Conservation (phyloP, 2,797 vertebrate genomes). For the Loris lydekkerianus region DNA sequence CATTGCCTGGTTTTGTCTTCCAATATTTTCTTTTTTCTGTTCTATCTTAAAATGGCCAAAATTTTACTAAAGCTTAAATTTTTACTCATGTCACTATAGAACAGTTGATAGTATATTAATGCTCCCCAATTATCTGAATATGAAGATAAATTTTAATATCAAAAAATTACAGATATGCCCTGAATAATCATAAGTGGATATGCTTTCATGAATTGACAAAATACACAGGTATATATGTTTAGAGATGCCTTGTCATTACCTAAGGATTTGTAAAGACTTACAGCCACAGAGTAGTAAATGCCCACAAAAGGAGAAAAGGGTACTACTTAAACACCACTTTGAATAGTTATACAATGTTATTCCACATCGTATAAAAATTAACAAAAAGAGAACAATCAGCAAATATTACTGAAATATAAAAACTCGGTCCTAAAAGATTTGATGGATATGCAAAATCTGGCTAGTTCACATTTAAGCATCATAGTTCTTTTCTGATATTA, state of each 20-base stretch:
- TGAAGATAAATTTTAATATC: not conserved
- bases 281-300: not conserved
- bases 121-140: not conserved
- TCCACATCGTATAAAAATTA: conserved; percentile 21
- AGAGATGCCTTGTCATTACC: conserved; percentile 1
- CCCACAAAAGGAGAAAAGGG: conserved; percentile 26
- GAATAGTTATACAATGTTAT: conserved; percentile 18
- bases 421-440: conserved; percentile 28
- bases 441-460: conserved; percentile 65
- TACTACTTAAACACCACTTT: not conserved
- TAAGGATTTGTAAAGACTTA: not conserved
- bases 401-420: conserved; percentile 40
- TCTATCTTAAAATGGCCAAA: conserved; percentile 23
- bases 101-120: not conserved
- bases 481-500: conserved; percentile 64
- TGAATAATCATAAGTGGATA: not conserved
- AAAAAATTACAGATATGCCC: conserved; percentile 22
- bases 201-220: conserved; percentile 18
- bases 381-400: conserved; percentile 25
- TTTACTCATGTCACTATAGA: not conserved
- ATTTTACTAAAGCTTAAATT: conserved; percentile 11
- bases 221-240: not conserved
- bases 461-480: conserved; percentile 63
- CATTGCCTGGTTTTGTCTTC: not conserved
- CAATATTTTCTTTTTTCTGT: not conserved